Base-by-base conservation (phyloP, 1,140 invertebrate species). In the Drosophila sturtevanti region DNA sequence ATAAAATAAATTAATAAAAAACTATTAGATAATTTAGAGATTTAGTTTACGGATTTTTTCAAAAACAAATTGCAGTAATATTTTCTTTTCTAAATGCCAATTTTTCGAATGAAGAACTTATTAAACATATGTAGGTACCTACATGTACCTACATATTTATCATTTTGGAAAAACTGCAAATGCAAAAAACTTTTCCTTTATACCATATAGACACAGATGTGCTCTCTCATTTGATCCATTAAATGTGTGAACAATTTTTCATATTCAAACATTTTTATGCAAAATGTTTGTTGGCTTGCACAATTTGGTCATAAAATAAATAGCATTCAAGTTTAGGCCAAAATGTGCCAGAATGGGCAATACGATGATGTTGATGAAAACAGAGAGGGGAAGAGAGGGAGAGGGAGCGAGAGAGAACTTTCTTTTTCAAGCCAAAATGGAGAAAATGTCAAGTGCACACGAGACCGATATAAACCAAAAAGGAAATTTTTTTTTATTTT, bases 391-490 rank as follows among this genome's bases (percentile, higher is more conserved):
- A 6, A 31, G 4, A 31, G 27, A 31, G 27, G 4, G 22, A 31
- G 27, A 7, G 6, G 7, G 27, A 31, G 6, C 5, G 5, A 0
- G 12, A 18, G 18, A 63, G 27, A 66, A 72, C 60, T 79, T 64
- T 63, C 41, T 48, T 48, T 21, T 48, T 48, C 41, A 21, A 48
- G 66, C 24, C 27, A 18, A 66, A 76, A 62, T 31, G 69, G 18
- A 48, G 41, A 21, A 48, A 74, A 68, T 81, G 78, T 86, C 82
- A 86, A 82, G 74, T 78, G 82, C 78, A 75, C 68, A 80, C 70
- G 16, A 48, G 16, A 18, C 10, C 41, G 41, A 48, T 48, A 48
- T 48, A 48, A 48, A 48, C 41, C 41, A 48, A 48, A 48, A 31
- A 31, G 7, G 6, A 31, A 31, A 31, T n/a, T n/a, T n/a, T n/a